Base-by-base conservation (phyloP, 2,888 invertebrate species). In the Teleogryllus oceanicus region DNA sequence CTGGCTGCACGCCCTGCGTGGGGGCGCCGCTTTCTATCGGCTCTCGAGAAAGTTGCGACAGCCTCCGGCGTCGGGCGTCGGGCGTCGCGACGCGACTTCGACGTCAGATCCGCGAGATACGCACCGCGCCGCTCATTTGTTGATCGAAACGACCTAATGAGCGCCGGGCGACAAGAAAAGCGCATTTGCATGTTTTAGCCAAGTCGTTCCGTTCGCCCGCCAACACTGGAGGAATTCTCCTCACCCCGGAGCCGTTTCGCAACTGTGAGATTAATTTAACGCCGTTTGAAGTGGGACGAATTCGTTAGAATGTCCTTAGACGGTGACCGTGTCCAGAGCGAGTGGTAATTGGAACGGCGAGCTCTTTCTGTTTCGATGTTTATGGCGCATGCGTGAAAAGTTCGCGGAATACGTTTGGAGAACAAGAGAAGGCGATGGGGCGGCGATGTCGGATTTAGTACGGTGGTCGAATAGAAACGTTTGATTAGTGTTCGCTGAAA, bases 131-230 rank as follows among this genome's bases (percentile, higher is more conserved):
- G 62, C 16, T 62, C n/a, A 62, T 62, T 62, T 62, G 62, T 62
- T 62, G 62, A 62, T 62, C 62, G 62, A n/a, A 62, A 16, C 62
- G 62, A 62, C 62, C n/a, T 62, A 62, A 62, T 62, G 62, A 62
- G 62, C 13, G 62, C 16, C 62, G 62, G 62, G n/a, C 62, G 62
- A 62, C 62, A 18, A 62, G 62, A 62, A 62, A 62, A 62, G 62
- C 62, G 62, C 62, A 62, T 62, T 62, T 62, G 62, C 62, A 62
- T 62, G 62, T n/a, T 37, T 37, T 37, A 62, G n/a, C 16, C 62
- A 4, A 13, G 16, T 62, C 62, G 16, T 62, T n/a, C n/a, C 62
- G 13, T 11, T 13, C 62, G 8, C 62, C 62, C 37, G 5, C 37
- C 37, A 37, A 37, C 37, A 8, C 8, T 37, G 8, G 37, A 4